Evolutionary conservation across 2,113 vertebrate species (phyloP).

Genomic region (Girardinichthys multiradiatus): DNA sequence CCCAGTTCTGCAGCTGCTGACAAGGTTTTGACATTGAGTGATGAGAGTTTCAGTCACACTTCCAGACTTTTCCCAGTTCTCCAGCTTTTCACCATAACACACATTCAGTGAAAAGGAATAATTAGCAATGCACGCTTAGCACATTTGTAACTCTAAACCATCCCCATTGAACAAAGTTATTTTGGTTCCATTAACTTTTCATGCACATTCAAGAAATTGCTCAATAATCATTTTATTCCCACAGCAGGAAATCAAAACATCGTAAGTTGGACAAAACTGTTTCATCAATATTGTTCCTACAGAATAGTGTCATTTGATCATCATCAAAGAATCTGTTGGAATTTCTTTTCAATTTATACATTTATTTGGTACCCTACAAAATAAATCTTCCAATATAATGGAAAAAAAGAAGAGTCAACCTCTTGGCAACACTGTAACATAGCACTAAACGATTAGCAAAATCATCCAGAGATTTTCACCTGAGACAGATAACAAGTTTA

Average conservation of each 20-base stretch:
- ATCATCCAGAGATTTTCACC: neutral
- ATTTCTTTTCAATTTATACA: neutral
- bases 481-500: too few species aligned
- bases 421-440: neutral
- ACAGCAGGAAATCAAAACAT: neutral
- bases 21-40: neutral
- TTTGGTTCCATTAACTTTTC: neutral
- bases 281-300: neutral
- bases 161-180: neutral
- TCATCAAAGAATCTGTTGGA: neutral
- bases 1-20: constrained; percentile 7
- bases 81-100: neutral
- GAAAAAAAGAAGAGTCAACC: too few species aligned
- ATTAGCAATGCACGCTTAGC: neutral
- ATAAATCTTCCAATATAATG: neutral
- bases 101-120: neutral
- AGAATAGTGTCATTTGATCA: neutral
- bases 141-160: neutral
- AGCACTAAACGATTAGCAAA: neutral
- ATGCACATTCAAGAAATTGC: neutral
- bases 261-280: neutral
- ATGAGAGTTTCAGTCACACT: neutral
- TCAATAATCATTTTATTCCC: neutral
- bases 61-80: neutral
- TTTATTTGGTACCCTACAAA: neutral